Conservation (phyloP, 1,140 invertebrate species). For the Sycophaga agraensis region DNA sequence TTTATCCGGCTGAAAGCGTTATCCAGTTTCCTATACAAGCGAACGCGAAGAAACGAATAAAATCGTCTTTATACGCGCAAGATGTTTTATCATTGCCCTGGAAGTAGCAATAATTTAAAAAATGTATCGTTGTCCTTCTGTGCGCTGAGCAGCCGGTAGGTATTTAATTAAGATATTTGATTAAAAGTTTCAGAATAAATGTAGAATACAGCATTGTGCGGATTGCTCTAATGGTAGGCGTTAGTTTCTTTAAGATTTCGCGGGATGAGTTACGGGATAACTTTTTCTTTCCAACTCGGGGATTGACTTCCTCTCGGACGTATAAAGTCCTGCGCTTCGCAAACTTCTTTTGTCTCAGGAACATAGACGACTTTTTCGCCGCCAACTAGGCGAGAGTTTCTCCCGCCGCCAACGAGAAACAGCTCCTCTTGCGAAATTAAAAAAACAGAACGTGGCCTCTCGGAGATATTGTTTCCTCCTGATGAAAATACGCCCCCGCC, state of each 20-base stretch:
- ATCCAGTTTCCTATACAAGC: no score
- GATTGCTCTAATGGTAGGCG: not conserved
- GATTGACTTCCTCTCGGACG: slow-evolving; percentile 19
- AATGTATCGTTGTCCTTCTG: no score
- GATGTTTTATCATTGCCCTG: no score
- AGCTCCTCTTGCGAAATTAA: slow-evolving; percentile 19
- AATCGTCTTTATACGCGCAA: no score
- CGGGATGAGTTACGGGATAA: not conserved
- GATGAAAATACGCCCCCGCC: slow-evolving; percentile 25
- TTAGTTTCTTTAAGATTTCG: slow-evolving; percentile 6
- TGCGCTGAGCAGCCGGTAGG: no score
- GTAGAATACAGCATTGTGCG: slow-evolving; percentile 5
- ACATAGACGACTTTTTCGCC: slow-evolving; percentile 16
- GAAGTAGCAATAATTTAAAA: no score
- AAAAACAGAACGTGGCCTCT: slow-evolving; percentile 4
- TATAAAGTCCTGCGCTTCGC: slow-evolving; percentile 8
- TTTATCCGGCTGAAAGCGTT: no score
- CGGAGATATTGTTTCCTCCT: slow-evolving; percentile 21
- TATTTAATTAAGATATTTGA: not conserved
- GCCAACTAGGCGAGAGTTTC: not conserved
- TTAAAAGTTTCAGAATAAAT: not conserved
- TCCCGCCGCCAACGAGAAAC: slow-evolving; percentile 10
- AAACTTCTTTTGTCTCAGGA: slow-evolving; percentile 25
- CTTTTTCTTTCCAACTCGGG: slow-evolving; percentile 10
- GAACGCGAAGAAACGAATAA: no score